phyloP scores from a whole-genome alignment of 2,797 vertebrate species.

The Schizothorax lantsangensis region DNA sequence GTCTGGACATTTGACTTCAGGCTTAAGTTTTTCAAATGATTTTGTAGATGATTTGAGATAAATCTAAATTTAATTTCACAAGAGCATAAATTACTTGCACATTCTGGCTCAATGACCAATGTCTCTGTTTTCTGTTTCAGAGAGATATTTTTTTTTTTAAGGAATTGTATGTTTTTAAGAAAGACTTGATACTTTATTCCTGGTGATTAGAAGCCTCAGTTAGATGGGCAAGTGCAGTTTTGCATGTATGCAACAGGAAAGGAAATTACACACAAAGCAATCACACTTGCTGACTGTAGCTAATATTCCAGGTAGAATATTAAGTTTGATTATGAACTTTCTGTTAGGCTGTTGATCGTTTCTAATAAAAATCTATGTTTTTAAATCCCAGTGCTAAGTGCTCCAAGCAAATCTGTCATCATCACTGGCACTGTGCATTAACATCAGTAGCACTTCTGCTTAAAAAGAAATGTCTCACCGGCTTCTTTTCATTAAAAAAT shows the following conservation, averaged over 20 bases:
- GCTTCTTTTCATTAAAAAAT: constrained; percentile 34
- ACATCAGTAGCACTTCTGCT: background rate
- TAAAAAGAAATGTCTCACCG: background rate
- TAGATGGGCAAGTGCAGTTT: background rate
- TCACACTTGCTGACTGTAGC: background rate
- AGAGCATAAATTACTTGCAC: background rate
- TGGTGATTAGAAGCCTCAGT: background rate
- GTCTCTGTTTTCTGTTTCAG: background rate
- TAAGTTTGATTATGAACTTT: background rate
- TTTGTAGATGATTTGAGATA: background rate
- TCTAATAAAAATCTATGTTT: background rate
- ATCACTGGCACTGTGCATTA: background rate
- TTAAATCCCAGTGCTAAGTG: background rate
- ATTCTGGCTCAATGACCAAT: background rate
- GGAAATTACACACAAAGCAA: background rate
- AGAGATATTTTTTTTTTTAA: background rate
- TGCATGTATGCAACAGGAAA: background rate
- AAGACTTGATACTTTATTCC: background rate
- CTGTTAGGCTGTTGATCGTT: background rate
- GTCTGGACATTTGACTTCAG: constrained; percentile 1
- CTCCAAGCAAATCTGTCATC: background rate
- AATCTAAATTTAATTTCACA: background rate
- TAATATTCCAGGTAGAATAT: background rate
- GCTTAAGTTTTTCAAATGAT: background rate
- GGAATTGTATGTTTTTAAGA: background rate